phyloP scores from a whole-genome alignment of 2,113 vertebrate genomes.

The Gallinago jamesoni region DNA sequence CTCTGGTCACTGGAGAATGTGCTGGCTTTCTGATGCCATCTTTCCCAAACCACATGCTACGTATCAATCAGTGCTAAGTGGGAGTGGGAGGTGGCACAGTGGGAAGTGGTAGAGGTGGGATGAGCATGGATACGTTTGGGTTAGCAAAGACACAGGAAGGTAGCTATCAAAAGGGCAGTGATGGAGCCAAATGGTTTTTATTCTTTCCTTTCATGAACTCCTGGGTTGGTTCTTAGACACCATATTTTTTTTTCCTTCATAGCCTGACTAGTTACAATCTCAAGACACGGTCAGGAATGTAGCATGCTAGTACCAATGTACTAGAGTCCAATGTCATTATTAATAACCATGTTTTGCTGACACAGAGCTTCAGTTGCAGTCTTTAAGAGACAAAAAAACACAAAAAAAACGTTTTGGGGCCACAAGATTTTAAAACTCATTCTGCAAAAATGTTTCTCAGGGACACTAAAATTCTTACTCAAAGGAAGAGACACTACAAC shows the following conservation, averaged over 20 bases:
- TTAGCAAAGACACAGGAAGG: neutral
- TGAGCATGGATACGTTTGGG: neutral
- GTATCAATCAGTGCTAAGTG: neutral
- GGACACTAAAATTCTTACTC: neutral
- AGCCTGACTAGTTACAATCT: neutral
- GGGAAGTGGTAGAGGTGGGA: neutral
- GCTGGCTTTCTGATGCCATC: neutral
- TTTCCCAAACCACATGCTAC: neutral
- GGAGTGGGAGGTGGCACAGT: no score
- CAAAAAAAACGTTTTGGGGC: neutral
- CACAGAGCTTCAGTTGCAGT: neutral
- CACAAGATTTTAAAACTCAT: neutral
- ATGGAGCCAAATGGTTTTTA: neutral
- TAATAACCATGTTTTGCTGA: neutral
- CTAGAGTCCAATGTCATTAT: neutral
- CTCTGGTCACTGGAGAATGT: neutral
- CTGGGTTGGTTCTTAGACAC: neutral
- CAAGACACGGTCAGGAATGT: neutral
- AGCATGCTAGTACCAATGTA: accelerated
- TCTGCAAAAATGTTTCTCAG: neutral
- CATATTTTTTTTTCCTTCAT: accelerated
- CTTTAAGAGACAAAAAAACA: neutral
- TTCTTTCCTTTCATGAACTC: neutral
- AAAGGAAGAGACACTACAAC: neutral
- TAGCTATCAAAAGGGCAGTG: neutral